These are phyloP conservation scores for Myiagra hebetior DNA, from an alignment of 2,113 vertebrate genomes.

Conservation along the genomic window DNA sequence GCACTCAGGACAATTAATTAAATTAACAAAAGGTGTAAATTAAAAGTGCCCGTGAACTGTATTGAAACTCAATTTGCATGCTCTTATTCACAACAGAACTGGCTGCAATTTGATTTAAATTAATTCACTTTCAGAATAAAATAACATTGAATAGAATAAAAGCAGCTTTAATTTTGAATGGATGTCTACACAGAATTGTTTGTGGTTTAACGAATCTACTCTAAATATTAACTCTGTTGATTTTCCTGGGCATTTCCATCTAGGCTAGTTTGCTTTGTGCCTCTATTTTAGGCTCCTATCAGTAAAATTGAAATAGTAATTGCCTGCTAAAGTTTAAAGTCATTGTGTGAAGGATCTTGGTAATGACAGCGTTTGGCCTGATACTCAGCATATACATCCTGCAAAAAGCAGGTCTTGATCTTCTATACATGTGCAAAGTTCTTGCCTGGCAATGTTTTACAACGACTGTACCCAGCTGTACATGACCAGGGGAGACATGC, in stretches of 20 bases:
- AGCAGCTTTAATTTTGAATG: constrained; percentile 17
- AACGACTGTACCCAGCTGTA: not conserved
- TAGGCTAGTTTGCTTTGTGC: not conserved
- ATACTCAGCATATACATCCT: not conserved
- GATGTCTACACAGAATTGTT: not conserved
- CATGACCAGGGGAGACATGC: not conserved
- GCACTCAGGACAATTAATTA: not conserved
- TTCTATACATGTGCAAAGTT: not conserved
- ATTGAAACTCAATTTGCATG: constrained; percentile 16
- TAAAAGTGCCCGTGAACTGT: not conserved
- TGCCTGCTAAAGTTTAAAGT: not conserved
- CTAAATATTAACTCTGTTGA: not conserved
- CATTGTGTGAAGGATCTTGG: not conserved
- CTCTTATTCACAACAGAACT: not conserved
- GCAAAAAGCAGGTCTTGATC: not conserved
- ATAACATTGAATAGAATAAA: constrained; percentile 10
- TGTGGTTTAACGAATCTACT: constrained; percentile 38
- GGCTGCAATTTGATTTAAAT: constrained; percentile 45
- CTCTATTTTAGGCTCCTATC: not conserved
- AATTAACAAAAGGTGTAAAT: constrained; percentile 28
- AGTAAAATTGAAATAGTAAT: not conserved
- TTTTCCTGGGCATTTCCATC: not conserved
- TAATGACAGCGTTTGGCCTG: not conserved
- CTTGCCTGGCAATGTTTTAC: not conserved
- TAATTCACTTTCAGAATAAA: constrained; percentile 40